Evolutionary conservation across 1,140 invertebrate genomes (phyloP).

Genomic region (Panulirus ornatus): DNA sequence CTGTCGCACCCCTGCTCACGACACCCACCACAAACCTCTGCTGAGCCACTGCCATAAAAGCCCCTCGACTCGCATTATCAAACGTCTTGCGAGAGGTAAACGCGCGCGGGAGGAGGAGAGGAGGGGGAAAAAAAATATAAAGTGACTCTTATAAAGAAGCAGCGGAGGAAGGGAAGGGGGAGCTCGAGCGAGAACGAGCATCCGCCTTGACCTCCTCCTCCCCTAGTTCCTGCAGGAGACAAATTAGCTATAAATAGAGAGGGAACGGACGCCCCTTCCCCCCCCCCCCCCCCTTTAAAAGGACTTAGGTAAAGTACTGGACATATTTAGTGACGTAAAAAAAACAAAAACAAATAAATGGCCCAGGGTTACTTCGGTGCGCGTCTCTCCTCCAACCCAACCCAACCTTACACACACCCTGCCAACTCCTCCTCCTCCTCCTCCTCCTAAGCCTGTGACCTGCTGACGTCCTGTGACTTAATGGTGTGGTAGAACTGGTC

Average conservation of each 20-base stretch:
- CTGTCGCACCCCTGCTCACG: no score
- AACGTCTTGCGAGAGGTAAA: background rate
- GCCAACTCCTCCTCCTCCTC: no score
- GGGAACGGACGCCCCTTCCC: no score
- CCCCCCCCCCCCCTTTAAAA: background rate
- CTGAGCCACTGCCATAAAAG: background rate
- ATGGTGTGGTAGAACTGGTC: no score
- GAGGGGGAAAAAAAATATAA: background rate
- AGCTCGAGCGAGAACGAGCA: background rate
- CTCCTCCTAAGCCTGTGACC: no score
- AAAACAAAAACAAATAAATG: no score
- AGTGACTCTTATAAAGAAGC: background rate
- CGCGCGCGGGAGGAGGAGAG: background rate
- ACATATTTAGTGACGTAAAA: background rate
- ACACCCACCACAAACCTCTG: no score
- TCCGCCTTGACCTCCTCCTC: background rate
- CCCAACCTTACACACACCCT: no score
- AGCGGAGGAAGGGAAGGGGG: background rate
- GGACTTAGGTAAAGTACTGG: background rate
- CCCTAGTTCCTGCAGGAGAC: background rate
- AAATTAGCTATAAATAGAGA: constrained; percentile 35
- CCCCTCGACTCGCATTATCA: constrained; percentile 8
- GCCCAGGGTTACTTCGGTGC: no score
- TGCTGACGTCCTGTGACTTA: no score
- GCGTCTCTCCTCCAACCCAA: no score